Evolutionary conservation across 92 coral and sea anemone species (phyloP).

Genomic region (Epizoanthus scotinus): DNA sequence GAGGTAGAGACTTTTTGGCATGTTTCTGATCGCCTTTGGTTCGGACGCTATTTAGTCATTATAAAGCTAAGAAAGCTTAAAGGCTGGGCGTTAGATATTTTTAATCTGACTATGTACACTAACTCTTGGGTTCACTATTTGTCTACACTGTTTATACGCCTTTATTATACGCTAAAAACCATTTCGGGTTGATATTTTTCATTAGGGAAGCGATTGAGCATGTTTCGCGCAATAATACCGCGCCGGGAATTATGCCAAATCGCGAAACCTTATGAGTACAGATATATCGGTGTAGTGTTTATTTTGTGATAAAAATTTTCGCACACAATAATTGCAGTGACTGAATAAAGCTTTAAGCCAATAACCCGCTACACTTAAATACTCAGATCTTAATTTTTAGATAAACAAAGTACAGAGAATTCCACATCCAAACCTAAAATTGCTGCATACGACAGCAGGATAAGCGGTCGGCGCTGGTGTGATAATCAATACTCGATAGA

Average conservation of each 20-base stretch:
- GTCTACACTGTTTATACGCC: background rate
- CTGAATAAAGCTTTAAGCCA: background rate
- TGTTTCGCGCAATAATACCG: background rate
- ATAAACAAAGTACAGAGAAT: too few species aligned
- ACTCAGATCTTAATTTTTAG: too few species aligned
- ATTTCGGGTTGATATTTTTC: background rate
- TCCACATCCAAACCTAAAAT: too few species aligned
- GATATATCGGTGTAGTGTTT: slow-evolving; percentile 30
- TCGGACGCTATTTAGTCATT: background rate
- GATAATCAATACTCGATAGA: background rate
- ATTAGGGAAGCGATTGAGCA: too few species aligned
- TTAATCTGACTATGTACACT: background rate
- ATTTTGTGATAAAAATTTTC: slow-evolving; percentile 33
- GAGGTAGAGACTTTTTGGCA: background rate
- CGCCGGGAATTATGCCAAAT: slow-evolving; percentile 14
- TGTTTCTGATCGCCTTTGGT: slow-evolving; percentile 1
- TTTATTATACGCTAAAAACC: background rate
- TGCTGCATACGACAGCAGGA: background rate
- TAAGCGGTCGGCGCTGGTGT: background rate
- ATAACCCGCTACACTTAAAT: background rate
- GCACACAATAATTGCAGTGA: background rate
- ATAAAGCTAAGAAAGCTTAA: background rate
- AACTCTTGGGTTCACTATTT: background rate
- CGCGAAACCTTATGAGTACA: background rate
- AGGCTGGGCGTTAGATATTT: background rate